Evolutionary conservation across 1,140 invertebrate genomes (phyloP).

Genomic region (Ceratosolen fusciceps): DNA sequence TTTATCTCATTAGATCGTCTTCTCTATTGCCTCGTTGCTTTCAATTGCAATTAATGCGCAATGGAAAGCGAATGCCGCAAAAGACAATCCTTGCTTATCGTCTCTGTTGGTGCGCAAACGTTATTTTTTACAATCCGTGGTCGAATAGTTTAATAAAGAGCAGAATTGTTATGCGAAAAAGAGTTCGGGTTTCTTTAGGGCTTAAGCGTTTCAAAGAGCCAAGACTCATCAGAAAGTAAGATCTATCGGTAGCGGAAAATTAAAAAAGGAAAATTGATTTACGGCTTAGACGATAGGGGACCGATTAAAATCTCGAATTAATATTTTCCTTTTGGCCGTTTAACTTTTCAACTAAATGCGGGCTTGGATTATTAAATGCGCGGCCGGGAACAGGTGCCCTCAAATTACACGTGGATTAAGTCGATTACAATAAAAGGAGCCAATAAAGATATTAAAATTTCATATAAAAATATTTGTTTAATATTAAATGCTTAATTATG

Average conservation of each 20-base stretch:
- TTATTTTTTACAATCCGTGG: too few species aligned
- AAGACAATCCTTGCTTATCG: too few species aligned
- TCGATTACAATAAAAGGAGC: constrained; percentile 4
- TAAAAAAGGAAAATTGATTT: constrained; percentile 37
- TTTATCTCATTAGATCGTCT: too few species aligned
- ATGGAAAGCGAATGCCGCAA: too few species aligned
- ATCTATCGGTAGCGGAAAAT: constrained; percentile 35
- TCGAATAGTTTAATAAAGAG: too few species aligned
- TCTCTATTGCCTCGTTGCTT: too few species aligned
- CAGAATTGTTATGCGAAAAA: too few species aligned
- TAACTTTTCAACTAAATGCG: constrained; percentile 5
- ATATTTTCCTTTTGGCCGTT: constrained; percentile 23
- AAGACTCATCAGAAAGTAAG: neutral
- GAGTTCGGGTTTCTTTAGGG: too few species aligned
- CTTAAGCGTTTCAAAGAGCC: too few species aligned
- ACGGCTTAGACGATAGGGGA: constrained; percentile 12
- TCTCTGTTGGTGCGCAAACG: too few species aligned
- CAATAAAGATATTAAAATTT: constrained; percentile 11
- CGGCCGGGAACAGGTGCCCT: neutral
- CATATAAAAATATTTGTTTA: constrained; percentile 7
- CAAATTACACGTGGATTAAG: neutral
- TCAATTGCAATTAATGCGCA: too few species aligned
- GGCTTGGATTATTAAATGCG: neutral
- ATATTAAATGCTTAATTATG: constrained; percentile 24
- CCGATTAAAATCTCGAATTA: constrained; percentile 31